Conservation (phyloP, 2,113 vertebrate species). For the Macquaria ambigua region DNA sequence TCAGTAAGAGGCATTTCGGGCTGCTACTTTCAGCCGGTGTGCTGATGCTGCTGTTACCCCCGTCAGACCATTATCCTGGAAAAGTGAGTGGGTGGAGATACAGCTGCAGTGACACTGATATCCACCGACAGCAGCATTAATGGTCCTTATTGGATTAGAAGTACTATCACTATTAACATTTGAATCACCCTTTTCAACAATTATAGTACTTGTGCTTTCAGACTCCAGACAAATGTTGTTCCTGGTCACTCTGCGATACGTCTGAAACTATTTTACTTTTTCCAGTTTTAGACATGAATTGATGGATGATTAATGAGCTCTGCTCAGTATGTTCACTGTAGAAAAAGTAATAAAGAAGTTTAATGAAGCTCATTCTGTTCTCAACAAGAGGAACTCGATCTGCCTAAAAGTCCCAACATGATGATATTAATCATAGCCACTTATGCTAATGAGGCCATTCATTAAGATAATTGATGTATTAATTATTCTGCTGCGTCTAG, state of each 20-base stretch:
- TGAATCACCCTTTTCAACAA: background rate
- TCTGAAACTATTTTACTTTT: background rate
- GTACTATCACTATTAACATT: background rate
- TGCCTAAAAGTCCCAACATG: constrained; percentile 14
- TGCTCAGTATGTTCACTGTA: background rate
- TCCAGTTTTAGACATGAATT: background rate
- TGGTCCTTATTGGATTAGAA: background rate
- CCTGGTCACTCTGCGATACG: background rate
- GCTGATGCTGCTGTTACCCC: constrained; percentile 40
- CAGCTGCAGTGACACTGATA: constrained; percentile 7
- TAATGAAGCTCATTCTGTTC: constrained; percentile 25
- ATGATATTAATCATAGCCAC: constrained; percentile 32
- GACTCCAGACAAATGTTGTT: background rate
- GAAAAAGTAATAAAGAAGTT: constrained; percentile 21
- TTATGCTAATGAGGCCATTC: constrained; percentile 32
- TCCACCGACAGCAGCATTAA: constrained; percentile 29
- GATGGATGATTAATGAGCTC: constrained; percentile 5
- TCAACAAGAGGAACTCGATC: constrained; percentile 21
- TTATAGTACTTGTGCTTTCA: background rate
- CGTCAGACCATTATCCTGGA: constrained; percentile 47
- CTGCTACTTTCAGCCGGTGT: background rate
- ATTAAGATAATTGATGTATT: constrained; percentile 30
- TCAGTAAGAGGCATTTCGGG: constrained; percentile 17
- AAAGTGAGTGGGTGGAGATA: constrained; percentile 23
- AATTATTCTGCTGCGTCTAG: background rate